phyloP scores from a whole-genome alignment of 2,888 invertebrate genomes.

The Ennomos quercinarius region DNA sequence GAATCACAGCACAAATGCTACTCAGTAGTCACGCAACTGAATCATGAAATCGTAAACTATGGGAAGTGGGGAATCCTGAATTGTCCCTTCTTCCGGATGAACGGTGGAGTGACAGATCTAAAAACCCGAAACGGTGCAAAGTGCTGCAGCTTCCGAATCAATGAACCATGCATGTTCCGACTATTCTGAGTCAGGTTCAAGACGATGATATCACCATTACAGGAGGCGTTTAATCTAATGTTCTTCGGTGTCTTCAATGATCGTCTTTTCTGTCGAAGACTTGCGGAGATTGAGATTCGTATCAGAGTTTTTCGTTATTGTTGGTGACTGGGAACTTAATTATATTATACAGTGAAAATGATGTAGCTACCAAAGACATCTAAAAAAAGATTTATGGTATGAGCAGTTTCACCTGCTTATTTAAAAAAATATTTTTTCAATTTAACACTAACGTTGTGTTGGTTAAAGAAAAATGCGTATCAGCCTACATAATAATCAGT shows the following conservation, averaged over 20 bases:
- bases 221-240: slow-evolving; percentile 6
- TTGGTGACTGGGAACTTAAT: no score
- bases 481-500: no score
- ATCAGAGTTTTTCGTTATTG: background rate
- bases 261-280: no score
- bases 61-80: slow-evolving; percentile 1
- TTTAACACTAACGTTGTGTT: no score
- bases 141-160: background rate
- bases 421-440: no score
- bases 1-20: background rate
- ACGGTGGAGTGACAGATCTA: background rate
- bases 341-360: no score
- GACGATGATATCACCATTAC: slow-evolving; percentile 11
- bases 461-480: no score
- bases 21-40: slow-evolving; percentile 3
- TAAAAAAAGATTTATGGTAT: no score
- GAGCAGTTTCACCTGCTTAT: no score
- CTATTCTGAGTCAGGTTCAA: slow-evolving; percentile 10
- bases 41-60: slow-evolving; percentile 2
- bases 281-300: background rate
- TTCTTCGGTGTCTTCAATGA: no score
- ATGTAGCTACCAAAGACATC: no score
- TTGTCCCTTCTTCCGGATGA: background rate
- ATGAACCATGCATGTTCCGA: background rate
- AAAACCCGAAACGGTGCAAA: no score